These are phyloP conservation scores for Choristoneura rosaceana DNA, from an alignment of 2,888 invertebrate species.

Conservation along the genomic window DNA sequence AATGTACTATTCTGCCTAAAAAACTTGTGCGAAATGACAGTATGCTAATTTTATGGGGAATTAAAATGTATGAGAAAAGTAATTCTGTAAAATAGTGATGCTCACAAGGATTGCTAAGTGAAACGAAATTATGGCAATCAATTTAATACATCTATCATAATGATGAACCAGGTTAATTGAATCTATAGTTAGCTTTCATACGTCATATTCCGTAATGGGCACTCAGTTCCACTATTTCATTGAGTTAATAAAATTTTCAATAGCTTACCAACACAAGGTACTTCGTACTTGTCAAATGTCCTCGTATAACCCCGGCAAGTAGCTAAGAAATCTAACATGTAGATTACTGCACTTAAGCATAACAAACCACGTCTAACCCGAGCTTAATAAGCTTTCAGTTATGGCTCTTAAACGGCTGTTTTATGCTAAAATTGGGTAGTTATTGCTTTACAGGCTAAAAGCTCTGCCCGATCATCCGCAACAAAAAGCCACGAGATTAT, in stretches of 20 bases:
- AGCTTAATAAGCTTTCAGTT: constrained; percentile 30
- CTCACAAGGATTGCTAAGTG: too few relatives aligned
- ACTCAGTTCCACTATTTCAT: background rate
- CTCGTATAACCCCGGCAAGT: background rate
- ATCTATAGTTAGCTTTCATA: too few relatives aligned
- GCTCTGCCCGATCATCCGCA: constrained; percentile 9
- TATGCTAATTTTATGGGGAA: too few relatives aligned
- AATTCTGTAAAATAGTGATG: too few relatives aligned
- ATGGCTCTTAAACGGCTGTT: constrained; percentile 26
- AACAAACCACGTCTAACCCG: background rate
- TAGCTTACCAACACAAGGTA: too few relatives aligned
- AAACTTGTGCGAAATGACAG: too few relatives aligned
- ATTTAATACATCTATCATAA: too few relatives aligned
- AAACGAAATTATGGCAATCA: too few relatives aligned
- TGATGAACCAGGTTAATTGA: too few relatives aligned
- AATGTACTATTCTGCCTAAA: too few relatives aligned
- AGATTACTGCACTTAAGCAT: background rate
- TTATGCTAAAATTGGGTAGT: constrained; percentile 36
- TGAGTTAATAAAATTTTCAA: background rate
- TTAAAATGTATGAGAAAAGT: too few relatives aligned
- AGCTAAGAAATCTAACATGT: constrained; percentile 1
- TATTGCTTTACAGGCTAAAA: constrained; percentile 32
- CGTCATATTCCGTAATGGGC: too few relatives aligned
- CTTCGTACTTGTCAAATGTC: background rate
- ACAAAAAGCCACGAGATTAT: constrained; percentile 8